phyloP scores from a whole-genome alignment of 1,140 invertebrate genomes.

The Bombus cullumanus region DNA sequence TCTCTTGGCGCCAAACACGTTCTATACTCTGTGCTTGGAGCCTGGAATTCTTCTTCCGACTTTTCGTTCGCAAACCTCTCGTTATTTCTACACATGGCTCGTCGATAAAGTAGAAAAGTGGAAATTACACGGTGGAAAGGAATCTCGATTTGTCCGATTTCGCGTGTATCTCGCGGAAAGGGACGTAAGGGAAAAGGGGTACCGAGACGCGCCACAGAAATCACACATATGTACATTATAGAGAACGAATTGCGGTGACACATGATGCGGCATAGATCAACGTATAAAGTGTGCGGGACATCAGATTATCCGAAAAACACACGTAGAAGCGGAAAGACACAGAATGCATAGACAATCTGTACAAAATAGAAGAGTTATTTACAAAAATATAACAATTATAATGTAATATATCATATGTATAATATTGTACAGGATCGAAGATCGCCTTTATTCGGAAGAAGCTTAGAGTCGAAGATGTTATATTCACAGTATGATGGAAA shows the following conservation, averaged over 20 bases:
- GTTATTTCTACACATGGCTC: background rate
- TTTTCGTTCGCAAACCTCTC: background rate
- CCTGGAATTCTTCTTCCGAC: background rate
- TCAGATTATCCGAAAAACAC: background rate
- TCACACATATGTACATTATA: background rate
- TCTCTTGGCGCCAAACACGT: background rate
- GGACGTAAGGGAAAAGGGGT: background rate
- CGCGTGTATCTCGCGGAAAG: too few species aligned
- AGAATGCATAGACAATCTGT: conserved; percentile 5
- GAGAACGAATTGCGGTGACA: background rate
- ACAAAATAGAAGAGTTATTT: conserved; percentile 20
- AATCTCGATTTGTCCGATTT: background rate
- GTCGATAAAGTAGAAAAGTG: background rate
- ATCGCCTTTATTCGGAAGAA: background rate
- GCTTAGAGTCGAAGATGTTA: background rate
- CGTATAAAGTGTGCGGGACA: background rate
- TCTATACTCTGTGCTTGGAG: background rate
- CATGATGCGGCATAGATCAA: background rate
- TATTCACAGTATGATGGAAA: too few species aligned
- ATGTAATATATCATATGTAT: background rate
- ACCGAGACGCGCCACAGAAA: background rate
- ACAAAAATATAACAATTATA: conserved; percentile 5
- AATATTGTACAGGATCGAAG: background rate
- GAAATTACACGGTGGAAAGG: background rate
- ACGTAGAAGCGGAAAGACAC: conserved; percentile 37